phyloP scores from a whole-genome alignment of 2,888 invertebrate genomes.

The Gastracanthus pulcherrimus region DNA sequence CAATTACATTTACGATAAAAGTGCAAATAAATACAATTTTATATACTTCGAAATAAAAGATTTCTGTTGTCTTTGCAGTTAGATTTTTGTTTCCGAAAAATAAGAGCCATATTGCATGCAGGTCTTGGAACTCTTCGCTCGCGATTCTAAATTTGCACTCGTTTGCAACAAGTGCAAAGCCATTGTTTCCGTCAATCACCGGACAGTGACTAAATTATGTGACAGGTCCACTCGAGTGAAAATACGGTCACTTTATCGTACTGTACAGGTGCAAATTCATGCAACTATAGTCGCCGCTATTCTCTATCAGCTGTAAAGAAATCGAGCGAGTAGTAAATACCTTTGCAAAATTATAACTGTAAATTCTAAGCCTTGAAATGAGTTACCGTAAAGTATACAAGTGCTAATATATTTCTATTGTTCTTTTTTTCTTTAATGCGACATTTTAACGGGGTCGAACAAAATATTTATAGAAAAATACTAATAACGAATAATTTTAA shows the following conservation, averaged over 20 bases:
- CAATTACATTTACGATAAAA: background rate
- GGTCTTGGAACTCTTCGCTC: too few species aligned
- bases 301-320: background rate
- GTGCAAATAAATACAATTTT: background rate
- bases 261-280: too few species aligned
- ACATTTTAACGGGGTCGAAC: too few species aligned
- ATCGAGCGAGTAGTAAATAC: background rate
- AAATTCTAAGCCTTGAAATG: background rate
- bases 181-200: too few species aligned
- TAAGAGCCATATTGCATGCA: background rate
- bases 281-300: background rate
- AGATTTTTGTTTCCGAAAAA: background rate
- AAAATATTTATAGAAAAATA: too few species aligned
- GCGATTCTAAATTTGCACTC: constrained; percentile 14
- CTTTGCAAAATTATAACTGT: constrained; percentile 10
- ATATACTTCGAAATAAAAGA: background rate
- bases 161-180: constrained; percentile 24
- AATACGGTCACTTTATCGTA: too few species aligned
- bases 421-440: too few species aligned
- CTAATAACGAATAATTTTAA: too few species aligned
- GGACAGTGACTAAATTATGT: too few species aligned
- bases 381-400: too few species aligned
- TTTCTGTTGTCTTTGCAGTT: too few species aligned
- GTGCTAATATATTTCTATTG: too few species aligned
- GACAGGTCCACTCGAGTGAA: background rate